Evolutionary conservation across 2,797 vertebrate genomes (phyloP).

Genomic region (Phoebastria nigripes): DNA sequence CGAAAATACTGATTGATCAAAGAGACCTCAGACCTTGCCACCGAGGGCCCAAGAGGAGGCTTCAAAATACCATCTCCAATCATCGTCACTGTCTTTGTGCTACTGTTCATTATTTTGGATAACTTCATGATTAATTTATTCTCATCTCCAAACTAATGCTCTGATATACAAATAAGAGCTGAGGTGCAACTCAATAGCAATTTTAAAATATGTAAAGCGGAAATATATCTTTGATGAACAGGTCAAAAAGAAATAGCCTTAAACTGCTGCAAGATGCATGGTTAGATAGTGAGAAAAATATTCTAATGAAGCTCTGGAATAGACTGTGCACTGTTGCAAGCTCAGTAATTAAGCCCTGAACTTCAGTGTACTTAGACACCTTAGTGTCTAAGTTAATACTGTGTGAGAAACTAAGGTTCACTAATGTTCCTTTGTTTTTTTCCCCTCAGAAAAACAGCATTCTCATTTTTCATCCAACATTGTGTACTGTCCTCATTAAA

Average conservation of each 20-base stretch:
- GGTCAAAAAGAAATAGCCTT: not conserved
- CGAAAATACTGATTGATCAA: not conserved
- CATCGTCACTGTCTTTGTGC: fast-evolving
- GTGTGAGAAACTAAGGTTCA: not conserved
- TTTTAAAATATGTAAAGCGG: not conserved
- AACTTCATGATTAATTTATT: not conserved
- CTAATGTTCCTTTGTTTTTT: not conserved
- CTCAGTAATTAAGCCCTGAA: not conserved
- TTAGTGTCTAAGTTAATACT: not conserved
- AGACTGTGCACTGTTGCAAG: not conserved
- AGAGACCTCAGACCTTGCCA: not conserved
- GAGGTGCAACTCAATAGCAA: fast-evolving
- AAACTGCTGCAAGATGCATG: not conserved
- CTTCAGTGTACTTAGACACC: not conserved
- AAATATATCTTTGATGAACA: not conserved
- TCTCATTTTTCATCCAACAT: not conserved
- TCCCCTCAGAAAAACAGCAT: not conserved
- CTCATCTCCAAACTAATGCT: not conserved
- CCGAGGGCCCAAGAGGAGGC: not conserved
- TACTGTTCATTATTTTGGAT: not conserved
- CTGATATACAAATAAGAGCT: not conserved
- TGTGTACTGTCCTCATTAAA: not conserved
- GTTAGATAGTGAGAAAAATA: not conserved
- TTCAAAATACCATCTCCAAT: not conserved
- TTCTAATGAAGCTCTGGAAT: not conserved